Base-by-base conservation (phyloP, 2,113 vertebrate species). In the Sceloporus tristichus region DNA sequence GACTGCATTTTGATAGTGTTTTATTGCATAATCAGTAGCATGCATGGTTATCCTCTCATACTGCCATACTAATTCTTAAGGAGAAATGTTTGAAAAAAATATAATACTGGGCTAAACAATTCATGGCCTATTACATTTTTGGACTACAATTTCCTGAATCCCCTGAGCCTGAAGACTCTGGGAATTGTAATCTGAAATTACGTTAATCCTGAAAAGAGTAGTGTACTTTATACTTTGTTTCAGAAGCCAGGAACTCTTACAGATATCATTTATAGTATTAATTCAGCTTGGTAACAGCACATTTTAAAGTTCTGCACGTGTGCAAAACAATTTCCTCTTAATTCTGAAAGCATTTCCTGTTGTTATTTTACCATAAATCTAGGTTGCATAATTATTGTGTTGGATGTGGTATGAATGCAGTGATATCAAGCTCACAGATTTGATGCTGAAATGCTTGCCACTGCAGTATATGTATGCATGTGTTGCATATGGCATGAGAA, bases 401-500 rank as follows among this genome's bases (percentile, higher is more conserved):
- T 88, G 88, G 66, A 92, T 85, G 76, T 83, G 9, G 23, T 71
- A 82, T 82, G 94, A 89, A 1, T 73, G 84, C 85, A 68, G 1
- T 62, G 13, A 91, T 89, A 90, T 93, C 79, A 86, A 89, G 87
- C 85, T 70, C 80, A 70, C 80, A 40, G 56, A 85, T 87, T 90
- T 71, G 90, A 85, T 73, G 62, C 48, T 90, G 90, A 94, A 92
- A 85, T 59, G 42, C 78, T 85, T 95, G 76, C 65, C 54, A 62
- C 92, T 92, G 89, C 71, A 54, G 1, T 87, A 75, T 85, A 86
- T 95, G 95, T 93, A 95, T 96, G 95, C 79, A 70, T 68, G 88
- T 87, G 89, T 81, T 94, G 89, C 76, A 90, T 92, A 84, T 94
- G 96, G 97, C 97, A 96, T 97, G 96, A 92, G 85, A 76, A 53